Evolutionary conservation across 2,113 vertebrate species (phyloP), one percentile per base, ranked within the genome.

Genomic region (Callaeas wilsoni): DNA sequence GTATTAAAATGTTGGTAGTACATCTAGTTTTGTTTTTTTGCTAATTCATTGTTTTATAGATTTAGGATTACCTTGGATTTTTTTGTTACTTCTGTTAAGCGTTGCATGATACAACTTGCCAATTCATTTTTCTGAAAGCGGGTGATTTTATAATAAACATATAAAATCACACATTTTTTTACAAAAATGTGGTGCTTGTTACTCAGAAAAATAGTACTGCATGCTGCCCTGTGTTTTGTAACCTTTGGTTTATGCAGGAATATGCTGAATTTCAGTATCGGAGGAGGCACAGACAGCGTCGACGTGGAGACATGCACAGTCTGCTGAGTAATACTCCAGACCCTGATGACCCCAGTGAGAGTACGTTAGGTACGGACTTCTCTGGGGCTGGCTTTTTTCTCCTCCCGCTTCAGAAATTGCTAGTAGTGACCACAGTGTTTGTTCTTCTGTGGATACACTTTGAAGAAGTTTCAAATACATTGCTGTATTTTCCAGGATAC

Each of bases 191-290:
- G 82, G 15, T 91, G 81, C 94, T 96, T 42, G 44, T 91, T 88
- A 50, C 63, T 91, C 91, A 94, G 83, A 93, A 96, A 97, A 96
- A 94, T 95, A 97, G 95, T 94, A 53, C 84, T 98, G 98, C 98
- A 98, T 98, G 97, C 97, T 97, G 96, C 97, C 95, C 96, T 97
- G 97, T 98, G 93, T 98, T 98, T 96, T 98, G 95, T 98, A 97
- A 97, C 97, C 94, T 98, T 97, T 97, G 98, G 96, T 98, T 97
- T 97, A 97, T 98, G 90, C 97, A 99, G 99, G 99, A 99, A 97
- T 99, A 99, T 97, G 99, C 99, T 97, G 99, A 99, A 98, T 99
- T 99, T 98, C 99, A 99, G 99, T 99, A 99, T 97, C 98, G 99
- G 96, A 98, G 99, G 96, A 98, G 99, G 94, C 99, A 99, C 87